Evolutionary conservation across 35 echinoderm and acorn worm species (phyloP), one percentile per base, ranked within the genome.

Genomic region (Amphiura filiformis): DNA sequence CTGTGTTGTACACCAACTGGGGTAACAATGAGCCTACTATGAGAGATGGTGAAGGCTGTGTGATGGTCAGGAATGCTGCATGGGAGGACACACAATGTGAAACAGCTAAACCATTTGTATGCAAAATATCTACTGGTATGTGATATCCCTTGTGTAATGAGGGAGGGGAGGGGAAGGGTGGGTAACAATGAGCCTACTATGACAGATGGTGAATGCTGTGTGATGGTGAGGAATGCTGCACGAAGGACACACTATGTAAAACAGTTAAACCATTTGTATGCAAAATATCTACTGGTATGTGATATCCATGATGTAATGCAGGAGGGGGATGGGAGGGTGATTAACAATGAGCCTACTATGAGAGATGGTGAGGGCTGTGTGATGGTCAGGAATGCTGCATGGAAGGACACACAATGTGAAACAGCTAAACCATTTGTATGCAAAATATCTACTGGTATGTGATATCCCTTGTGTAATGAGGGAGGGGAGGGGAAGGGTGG

Each of bases 21-120:
- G 95, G 79, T 31, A 49, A 86, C 20, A 79, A 88, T 36, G 95
- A 97, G 18, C 95, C 95, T 31, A 83, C 80, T 35, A 87, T 83
- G 22, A 80, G 82, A 14, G 17, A 37, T 32, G 83, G 85, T 34
- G 95, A 97, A 75, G 95, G 95, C 0, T 97, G 95, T 79, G 95
- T 97, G 0, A 80, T 89, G 33, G 78, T 94, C 1, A 82, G 37
- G 20, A 86, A 89, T 40, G 92, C 88, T 13, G 18, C 39, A 28
- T 97, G 95, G 95, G 95, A 97, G 39, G 95, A 97, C 75, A 92
- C 92, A 18, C 32, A 42, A 17, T 97, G 95, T 70, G 75, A 36
- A n/a, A 52, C 35, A 13, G 80, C 65, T 5, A 57, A 87, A 47
- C 37, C 84, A 20, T 78, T 83, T 39, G 38, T 97, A 15, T 97